These are phyloP conservation scores for Harlomillsia oculata DNA, from an alignment of 1,140 invertebrate genomes.

Conservation along the genomic window DNA sequence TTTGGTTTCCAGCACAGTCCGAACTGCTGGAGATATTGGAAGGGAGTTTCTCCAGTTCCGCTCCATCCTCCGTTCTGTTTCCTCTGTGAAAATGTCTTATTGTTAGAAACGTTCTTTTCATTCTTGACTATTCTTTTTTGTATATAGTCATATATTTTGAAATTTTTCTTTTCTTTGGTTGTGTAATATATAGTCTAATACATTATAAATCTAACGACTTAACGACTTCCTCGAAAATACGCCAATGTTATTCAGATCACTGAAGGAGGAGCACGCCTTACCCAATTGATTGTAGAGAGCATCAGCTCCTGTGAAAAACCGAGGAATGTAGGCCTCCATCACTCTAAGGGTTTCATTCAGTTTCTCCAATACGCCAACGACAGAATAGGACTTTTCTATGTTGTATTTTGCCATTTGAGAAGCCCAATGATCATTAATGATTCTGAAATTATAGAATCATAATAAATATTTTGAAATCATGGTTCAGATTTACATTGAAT, in stretches of 20 bases:
- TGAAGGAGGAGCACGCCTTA: too few species aligned
- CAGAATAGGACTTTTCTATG: slow-evolving; percentile 73
- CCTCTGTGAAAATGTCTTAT: slow-evolving; percentile 1
- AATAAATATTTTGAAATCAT: too few species aligned
- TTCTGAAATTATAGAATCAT: slow-evolving; percentile 7
- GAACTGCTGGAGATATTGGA: slow-evolving; percentile 68
- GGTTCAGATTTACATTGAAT: too few species aligned
- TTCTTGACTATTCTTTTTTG: too few species aligned
- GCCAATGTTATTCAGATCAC: too few species aligned
- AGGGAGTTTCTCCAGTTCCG: slow-evolving; percentile 70
- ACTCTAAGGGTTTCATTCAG: slow-evolving; percentile 72
- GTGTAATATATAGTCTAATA: too few species aligned
- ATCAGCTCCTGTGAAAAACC: slow-evolving; percentile 66
- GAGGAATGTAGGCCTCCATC: slow-evolving; percentile 69
- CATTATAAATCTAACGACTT: too few species aligned
- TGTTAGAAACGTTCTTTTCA: too few species aligned
- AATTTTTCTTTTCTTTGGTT: too few species aligned
- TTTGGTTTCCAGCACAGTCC: slow-evolving; percentile 71
- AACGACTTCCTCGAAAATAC: too few species aligned
- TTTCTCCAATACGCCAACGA: slow-evolving; percentile 77
- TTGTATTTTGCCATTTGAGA: slow-evolving; percentile 70
- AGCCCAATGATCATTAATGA: slow-evolving; percentile 47
- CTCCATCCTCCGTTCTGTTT: slow-evolving; percentile 48
- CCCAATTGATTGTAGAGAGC: slow-evolving; percentile 42
- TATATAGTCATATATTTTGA: too few species aligned